Base-by-base conservation (phyloP, 2,888 invertebrate species). In the Ditula angustiorana region DNA sequence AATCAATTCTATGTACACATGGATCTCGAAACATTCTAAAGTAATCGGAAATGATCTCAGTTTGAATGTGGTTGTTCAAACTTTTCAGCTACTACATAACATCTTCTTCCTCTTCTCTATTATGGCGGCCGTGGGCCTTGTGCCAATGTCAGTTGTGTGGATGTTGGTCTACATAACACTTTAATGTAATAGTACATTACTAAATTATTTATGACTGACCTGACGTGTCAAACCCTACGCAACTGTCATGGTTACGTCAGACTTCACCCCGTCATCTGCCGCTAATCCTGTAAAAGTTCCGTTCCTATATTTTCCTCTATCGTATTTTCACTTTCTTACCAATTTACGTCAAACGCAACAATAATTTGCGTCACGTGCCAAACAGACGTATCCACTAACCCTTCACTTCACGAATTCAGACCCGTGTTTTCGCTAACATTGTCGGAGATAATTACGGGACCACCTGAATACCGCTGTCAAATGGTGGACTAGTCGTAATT, bases 191-290 rank as follows among this genome's bases (percentile, higher is more conserved):
- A n/a, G 26, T 7, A 1, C 7, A 16, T 16, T 37, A 37, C 5
- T 19, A 0, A 19, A 19, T 41, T 41, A 41, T 41, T 41, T 41
- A 2, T 41, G 19, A 41, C 8, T 41, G 19, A 41, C 41, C 8
- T 41, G 41, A 8, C 19, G 19, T 41, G 41, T 41, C 41, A 16
- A 41, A 41, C 41, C 41, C 41, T 41, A 19, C 41, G 41, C 41
- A 41, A 41, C 5, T 41, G 41, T 41, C 41, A 41, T 10, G 41
- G 8, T n/a, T 4, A n/a, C 41, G 41, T 16, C 19, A 41, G 10
- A 19, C 19, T 19, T 19, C 41, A 41, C 16, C 41, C 35, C 19
- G 19, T 19, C 41, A 41, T 8, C 41, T n/a, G n/a, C n/a, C n/a
- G n/a, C 16, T 41, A 41, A 41, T 41, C 41, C 41, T 16, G 41